Evolutionary conservation across 1,140 invertebrate species (phyloP).

Genomic region (Paraescarpia echinospica): DNA sequence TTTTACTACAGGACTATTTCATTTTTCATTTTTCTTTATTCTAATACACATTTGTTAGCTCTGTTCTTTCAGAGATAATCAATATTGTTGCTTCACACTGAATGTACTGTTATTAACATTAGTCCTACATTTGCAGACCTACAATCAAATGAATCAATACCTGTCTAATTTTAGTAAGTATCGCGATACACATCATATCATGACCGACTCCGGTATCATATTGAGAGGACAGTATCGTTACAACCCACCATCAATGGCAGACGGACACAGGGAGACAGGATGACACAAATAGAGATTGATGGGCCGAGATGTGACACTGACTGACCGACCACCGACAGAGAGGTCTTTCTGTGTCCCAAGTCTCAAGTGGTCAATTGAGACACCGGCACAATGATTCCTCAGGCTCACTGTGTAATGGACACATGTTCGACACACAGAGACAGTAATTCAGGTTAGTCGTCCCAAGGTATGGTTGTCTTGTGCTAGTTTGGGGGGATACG

Average conservation of each 20-base stretch:
- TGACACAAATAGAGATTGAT: neutral
- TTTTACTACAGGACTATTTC: no score
- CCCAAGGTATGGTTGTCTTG: neutral
- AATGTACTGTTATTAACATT: no score
- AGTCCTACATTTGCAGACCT: no score
- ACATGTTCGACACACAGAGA: neutral
- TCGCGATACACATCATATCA: no score
- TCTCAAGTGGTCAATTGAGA: neutral
- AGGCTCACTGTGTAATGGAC: neutral
- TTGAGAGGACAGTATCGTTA: no score
- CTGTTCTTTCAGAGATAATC: no score
- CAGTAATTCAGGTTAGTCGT: neutral
- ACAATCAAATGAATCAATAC: no score
- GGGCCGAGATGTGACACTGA: neutral
- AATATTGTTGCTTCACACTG: no score
- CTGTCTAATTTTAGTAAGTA: no score
- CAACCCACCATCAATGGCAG: neutral
- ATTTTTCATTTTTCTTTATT: no score
- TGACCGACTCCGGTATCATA: no score
- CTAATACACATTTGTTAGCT: no score
- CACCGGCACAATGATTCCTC: neutral
- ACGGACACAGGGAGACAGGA: neutral
- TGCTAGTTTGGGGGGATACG: neutral
- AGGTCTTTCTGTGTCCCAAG: neutral
- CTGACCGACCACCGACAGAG: neutral